These are phyloP conservation scores for Drosophila tani DNA, from an alignment of 1,140 invertebrate genomes.

Conservation along the genomic window DNA sequence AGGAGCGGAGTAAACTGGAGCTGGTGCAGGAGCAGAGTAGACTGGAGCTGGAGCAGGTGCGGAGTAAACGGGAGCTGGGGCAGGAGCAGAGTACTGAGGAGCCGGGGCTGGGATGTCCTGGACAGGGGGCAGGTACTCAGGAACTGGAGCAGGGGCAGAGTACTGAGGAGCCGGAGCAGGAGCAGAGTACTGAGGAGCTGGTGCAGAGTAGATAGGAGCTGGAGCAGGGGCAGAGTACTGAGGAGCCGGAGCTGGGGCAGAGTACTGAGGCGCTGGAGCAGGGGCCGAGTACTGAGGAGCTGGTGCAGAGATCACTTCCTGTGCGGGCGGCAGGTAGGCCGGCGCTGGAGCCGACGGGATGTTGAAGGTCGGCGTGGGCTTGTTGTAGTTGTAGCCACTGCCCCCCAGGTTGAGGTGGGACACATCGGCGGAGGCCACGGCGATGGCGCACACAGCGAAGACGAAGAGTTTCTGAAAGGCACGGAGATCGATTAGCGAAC, in stretches of 20 bases:
- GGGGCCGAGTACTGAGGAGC: constrained; percentile 39
- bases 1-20: constrained; percentile 29
- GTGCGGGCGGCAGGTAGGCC: constrained; percentile 5
- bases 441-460: constrained; percentile 74
- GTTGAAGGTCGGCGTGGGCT: constrained; percentile 64
- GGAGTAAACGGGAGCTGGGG: constrained; percentile 34
- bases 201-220: constrained; percentile 10
- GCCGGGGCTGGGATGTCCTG: constrained; percentile 40
- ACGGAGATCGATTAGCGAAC: constrained; percentile 7
- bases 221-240: constrained; percentile 40
- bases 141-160: constrained; percentile 17
- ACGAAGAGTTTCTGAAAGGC: constrained; percentile 76
- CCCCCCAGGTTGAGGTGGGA: constrained; percentile 69
- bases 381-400: constrained; percentile 68
- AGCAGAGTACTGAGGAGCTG: constrained; percentile 24
- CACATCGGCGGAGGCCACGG: constrained; percentile 71
- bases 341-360: constrained; percentile 53
- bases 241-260: constrained; percentile 15
- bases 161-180: constrained; percentile 34
- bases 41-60: constrained; percentile 49
- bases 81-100: constrained; percentile 39
- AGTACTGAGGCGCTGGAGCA: constrained; percentile 46
- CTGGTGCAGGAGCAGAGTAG: constrained; percentile 23
- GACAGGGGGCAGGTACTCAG: constrained; percentile 56
- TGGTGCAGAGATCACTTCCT: constrained; percentile 23